phyloP scores from a whole-genome alignment of 2,888 invertebrate genomes.

The Camponotus fellah region DNA sequence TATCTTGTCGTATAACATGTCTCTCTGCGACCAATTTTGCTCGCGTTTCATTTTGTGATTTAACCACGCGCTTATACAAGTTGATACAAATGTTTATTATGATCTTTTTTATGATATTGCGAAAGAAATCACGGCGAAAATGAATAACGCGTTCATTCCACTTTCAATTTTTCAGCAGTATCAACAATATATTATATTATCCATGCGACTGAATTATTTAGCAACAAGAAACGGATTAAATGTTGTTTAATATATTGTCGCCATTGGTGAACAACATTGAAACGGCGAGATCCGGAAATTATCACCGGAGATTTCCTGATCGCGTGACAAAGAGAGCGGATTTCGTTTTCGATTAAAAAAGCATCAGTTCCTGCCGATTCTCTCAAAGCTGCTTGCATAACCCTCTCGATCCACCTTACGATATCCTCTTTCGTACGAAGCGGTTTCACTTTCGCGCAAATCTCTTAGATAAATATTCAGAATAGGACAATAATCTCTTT shows the following conservation, averaged over 20 bases:
- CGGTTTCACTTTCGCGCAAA: constrained; percentile 1
- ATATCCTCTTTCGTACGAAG: neutral
- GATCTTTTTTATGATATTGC: neutral
- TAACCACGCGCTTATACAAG: constrained; percentile 15
- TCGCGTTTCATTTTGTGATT: constrained; percentile 29
- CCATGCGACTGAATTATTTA: constrained; percentile 49
- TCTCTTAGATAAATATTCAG: constrained; percentile 17
- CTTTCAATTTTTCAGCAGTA: constrained; percentile 59
- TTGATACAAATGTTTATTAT: constrained; percentile 34
- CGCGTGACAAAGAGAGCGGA: constrained; percentile 6
- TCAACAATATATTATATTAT: constrained; percentile 57
- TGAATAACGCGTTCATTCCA: constrained; percentile 57
- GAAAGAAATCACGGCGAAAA: neutral
- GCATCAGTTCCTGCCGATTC: constrained; percentile 20
- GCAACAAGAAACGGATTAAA: constrained; percentile 61
- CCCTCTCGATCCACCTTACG: neutral
- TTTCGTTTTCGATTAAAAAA: constrained; percentile 48
- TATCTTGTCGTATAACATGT: constrained; percentile 31
- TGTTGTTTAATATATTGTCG: constrained; percentile 19
- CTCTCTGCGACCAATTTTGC: constrained; percentile 1
- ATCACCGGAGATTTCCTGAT: neutral
- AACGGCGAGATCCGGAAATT: constrained; percentile 24
- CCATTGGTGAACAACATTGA: constrained; percentile 35
- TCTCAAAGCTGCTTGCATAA: constrained; percentile 28
- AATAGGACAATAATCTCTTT: neutral